A percentile compares a stretch with the other conserved stretches of the same genome.
Conservation (phyloP, 2,113 vertebrate species). For the Aix galericulata region DNA sequence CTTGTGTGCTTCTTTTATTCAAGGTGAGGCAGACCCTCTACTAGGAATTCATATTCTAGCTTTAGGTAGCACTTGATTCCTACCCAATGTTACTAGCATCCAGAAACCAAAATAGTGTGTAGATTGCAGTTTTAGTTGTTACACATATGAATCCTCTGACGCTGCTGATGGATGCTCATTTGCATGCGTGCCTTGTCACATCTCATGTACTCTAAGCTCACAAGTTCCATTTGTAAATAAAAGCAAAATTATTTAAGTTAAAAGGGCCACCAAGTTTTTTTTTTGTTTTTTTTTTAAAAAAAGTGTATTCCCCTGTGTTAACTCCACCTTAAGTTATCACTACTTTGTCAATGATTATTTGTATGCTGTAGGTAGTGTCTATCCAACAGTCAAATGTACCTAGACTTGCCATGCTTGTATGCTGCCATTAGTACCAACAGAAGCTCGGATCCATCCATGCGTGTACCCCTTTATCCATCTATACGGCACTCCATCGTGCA, state of each 20-base stretch:
- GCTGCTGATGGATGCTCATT: not conserved
- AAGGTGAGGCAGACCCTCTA: not conserved
- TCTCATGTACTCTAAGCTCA: not conserved
- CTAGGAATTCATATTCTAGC: not conserved
- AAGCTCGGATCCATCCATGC: not conserved
- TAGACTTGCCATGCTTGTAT: not conserved
- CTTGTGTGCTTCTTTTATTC: not conserved
- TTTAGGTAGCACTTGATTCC: not conserved
- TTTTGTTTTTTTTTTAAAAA: no score
- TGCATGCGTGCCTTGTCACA: not conserved
- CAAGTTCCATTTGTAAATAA: not conserved
- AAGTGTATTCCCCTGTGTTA: not conserved
- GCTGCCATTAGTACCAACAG: not conserved
- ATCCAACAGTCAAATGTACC: fast-evolving
- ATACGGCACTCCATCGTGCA: not conserved
- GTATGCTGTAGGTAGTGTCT: not conserved
- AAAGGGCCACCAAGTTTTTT: not conserved
- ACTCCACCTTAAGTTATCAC: not conserved
- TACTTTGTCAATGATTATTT: not conserved
- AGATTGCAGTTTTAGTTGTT: not conserved
- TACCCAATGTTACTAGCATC: not conserved
- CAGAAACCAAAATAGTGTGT: not conserved
- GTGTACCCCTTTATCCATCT: not conserved
- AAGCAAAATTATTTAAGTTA: not conserved
- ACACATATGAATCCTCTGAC: not conserved